These are phyloP conservation scores for Sebastes umbrosus DNA, from an alignment of 2,797 vertebrate genomes.

Conservation along the genomic window DNA sequence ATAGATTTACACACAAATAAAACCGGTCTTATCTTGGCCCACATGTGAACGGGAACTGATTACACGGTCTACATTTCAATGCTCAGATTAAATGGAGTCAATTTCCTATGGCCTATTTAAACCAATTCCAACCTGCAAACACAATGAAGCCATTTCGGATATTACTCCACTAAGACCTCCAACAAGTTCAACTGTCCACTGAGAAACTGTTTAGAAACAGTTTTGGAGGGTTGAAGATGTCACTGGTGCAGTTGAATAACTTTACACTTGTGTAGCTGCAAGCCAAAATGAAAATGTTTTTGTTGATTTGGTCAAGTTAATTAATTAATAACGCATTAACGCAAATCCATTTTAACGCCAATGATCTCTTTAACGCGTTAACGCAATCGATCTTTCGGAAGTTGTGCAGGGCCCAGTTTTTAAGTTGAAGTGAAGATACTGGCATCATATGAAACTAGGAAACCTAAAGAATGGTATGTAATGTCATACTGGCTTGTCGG, in stretches of 20 bases:
- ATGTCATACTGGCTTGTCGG: too few species aligned
- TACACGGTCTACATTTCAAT: conserved; percentile 79
- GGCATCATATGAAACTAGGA: too few species aligned
- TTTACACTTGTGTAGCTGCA: background rate
- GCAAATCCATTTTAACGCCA: too few species aligned
- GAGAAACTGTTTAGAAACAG: conserved; percentile 14
- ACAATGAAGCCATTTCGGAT: conserved; percentile 59
- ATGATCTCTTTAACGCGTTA: too few species aligned
- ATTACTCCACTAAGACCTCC: conserved; percentile 28
- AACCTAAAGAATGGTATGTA: too few species aligned
- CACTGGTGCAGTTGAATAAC: background rate
- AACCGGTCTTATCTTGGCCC: conserved; percentile 77
- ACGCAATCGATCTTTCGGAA: too few species aligned
- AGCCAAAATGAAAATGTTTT: background rate
- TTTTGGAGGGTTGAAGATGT: conserved; percentile 3
- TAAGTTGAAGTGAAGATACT: too few species aligned
- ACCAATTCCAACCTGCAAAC: conserved; percentile 63
- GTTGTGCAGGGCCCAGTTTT: too few species aligned
- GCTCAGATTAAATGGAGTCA: conserved; percentile 72
- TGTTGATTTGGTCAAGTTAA: background rate
- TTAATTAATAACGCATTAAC: background rate
- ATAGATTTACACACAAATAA: conserved; percentile 81
- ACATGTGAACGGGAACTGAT: conserved; percentile 74
- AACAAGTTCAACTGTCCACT: conserved; percentile 30
- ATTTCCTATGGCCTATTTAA: conserved; percentile 75